Evolutionary conservation across 1,140 invertebrate genomes (phyloP).

Genomic region (Adelges cooleyi): DNA sequence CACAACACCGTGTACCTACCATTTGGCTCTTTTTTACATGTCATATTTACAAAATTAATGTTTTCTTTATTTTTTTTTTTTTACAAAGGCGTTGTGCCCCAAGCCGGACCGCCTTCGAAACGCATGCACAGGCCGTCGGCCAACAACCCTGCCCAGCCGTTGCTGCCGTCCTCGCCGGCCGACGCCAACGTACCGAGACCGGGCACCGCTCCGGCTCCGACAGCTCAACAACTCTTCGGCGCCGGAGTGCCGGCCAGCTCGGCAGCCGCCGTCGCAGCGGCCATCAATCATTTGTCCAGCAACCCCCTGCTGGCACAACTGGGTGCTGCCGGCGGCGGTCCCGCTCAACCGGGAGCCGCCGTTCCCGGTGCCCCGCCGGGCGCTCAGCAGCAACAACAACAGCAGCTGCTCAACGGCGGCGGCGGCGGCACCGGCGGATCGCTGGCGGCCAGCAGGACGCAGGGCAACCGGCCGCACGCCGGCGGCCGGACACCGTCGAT

Average conservation of each 20-base stretch:
- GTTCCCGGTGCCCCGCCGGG: background rate
- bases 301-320: background rate
- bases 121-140: slow-evolving; percentile 11
- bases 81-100: slow-evolving; percentile 8
- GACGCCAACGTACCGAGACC: background rate
- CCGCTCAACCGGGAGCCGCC: no score
- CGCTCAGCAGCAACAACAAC: slow-evolving; percentile 6
- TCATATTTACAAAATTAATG: no score
- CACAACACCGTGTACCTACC: no score
- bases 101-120: slow-evolving; percentile 28
- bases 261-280: background rate
- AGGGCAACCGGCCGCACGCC: background rate
- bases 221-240: background rate
- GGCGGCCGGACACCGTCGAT: slow-evolving; percentile 3
- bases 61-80: slow-evolving; percentile 21
- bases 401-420: background rate
- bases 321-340: background rate
- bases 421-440: background rate
- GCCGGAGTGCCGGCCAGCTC: background rate
- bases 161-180: background rate
- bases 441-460: background rate
- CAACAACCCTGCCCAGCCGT: background rate
- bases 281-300: background rate
- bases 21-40: no score
- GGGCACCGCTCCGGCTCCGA: background rate